phyloP scores from a whole-genome alignment of 2,888 invertebrate genomes.

The Nebria brevicollis region DNA sequence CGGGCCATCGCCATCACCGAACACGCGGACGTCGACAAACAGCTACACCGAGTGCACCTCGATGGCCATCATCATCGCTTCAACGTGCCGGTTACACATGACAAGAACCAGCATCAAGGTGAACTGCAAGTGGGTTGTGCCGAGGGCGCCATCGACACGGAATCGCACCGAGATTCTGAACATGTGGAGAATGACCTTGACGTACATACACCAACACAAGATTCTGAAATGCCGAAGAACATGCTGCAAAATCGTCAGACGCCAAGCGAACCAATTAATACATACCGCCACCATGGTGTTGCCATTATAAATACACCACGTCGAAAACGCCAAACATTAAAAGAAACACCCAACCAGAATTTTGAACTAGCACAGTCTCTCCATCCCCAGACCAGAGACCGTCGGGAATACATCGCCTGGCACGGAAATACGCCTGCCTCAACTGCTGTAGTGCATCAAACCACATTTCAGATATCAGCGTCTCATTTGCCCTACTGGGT shows the following conservation, averaged over 20 bases:
- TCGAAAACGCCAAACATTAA: not conserved
- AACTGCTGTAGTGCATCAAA: conserved; percentile 10
- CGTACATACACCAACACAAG: not conserved
- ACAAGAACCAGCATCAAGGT: not conserved
- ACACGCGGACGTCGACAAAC: conserved; percentile 8
- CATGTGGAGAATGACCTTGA: not conserved
- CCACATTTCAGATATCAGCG: conserved; percentile 13
- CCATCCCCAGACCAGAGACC: not conserved
- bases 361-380: not conserved
- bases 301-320: not conserved
- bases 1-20: conserved; percentile 3
- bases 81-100: not conserved
- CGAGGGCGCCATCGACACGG: conserved; percentile 3
- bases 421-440: not conserved
- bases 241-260: not conserved
- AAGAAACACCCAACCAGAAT: too few relatives aligned
- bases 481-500: conserved; percentile 26
- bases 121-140: conserved; percentile 21
- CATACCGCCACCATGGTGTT: not conserved
- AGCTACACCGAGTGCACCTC: conserved; percentile 11
- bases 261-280: not conserved
- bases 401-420: conserved; percentile 37
- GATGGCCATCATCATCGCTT: conserved; percentile 12
- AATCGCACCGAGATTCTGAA: not conserved
- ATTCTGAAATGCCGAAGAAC: not conserved